phyloP scores from a whole-genome alignment of 2,797 vertebrate species.

The Nannoperca australis region DNA sequence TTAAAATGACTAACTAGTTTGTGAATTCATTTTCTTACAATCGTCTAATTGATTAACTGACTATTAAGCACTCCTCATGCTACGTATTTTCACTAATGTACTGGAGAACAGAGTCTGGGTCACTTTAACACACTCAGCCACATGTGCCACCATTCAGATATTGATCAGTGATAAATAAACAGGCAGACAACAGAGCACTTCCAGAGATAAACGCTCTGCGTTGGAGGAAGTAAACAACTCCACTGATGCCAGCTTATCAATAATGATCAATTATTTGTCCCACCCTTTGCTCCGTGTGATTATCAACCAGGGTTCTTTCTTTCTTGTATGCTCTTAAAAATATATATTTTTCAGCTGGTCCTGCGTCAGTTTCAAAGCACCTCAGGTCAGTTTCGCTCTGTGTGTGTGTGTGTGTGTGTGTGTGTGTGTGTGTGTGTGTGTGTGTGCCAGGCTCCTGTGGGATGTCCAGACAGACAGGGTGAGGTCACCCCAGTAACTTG shows the following conservation, averaged over 20 bases:
- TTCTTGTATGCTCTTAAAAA: not conserved
- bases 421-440: constrained; percentile 50
- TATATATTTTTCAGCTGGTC: constrained; percentile 26
- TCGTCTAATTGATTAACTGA: not conserved
- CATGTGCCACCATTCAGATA: not conserved
- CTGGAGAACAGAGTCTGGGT: not conserved
- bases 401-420: constrained; percentile 49
- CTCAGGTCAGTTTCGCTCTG: constrained; percentile 42
- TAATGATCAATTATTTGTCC: not conserved
- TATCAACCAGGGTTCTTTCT: not conserved
- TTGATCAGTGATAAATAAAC: not conserved
- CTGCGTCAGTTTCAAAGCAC: constrained; percentile 12
- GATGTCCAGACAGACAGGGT: constrained; percentile 77
- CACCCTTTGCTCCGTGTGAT: not conserved
- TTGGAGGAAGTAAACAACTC: constrained; percentile 1
- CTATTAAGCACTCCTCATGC: too few relatives aligned
- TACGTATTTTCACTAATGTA: not conserved
- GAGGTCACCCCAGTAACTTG: constrained; percentile 60
- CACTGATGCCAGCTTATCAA: not conserved
- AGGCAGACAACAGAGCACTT: not conserved
- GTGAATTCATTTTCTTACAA: not conserved
- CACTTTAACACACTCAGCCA: not conserved
- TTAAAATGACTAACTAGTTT: too few relatives aligned
- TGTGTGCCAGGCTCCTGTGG: constrained; percentile 46
- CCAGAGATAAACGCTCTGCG: not conserved